Evolutionary conservation across 1,140 invertebrate genomes (phyloP).

Genomic region (Papilio glaucus): DNA sequence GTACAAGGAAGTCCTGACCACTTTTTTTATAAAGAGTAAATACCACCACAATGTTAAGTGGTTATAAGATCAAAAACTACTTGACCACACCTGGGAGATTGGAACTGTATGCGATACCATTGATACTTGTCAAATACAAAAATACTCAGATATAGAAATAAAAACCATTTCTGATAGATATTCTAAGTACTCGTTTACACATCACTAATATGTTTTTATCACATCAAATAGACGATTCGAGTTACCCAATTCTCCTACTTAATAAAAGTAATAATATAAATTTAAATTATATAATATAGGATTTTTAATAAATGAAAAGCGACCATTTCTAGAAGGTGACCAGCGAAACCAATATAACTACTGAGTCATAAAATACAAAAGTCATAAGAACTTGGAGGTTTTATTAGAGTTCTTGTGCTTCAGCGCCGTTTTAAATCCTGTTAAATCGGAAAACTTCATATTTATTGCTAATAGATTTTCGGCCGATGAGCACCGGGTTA

Average conservation of each 20-base stretch:
- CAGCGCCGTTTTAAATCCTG: constrained; percentile 76
- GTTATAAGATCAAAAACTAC: no score
- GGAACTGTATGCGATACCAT: no score
- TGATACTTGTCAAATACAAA: no score
- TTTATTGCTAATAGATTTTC: constrained; percentile 83
- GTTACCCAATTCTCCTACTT: not conserved
- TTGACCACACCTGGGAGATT: no score
- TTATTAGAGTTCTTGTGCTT: constrained; percentile 58
- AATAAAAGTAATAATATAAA: not conserved
- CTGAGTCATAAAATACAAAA: constrained; percentile 70
- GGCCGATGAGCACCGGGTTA: constrained; percentile 79
- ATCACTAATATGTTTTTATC: not conserved
- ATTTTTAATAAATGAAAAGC: no score
- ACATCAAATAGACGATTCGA: not conserved
- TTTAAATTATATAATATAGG: not conserved
- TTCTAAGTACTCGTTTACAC: no score
- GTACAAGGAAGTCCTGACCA: no score
- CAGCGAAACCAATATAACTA: constrained; percentile 61
- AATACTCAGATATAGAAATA: no score
- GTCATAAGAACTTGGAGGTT: constrained; percentile 68
- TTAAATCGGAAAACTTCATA: constrained; percentile 83
- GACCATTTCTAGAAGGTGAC: constrained; percentile 38
- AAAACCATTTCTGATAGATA: no score
- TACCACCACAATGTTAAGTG: no score
- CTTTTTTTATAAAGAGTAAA: no score